A percentile compares a stretch with the other conserved stretches of the same genome.
Conservation (phyloP, 2,797 vertebrate species). For the Oceanodroma leucorhoa region DNA sequence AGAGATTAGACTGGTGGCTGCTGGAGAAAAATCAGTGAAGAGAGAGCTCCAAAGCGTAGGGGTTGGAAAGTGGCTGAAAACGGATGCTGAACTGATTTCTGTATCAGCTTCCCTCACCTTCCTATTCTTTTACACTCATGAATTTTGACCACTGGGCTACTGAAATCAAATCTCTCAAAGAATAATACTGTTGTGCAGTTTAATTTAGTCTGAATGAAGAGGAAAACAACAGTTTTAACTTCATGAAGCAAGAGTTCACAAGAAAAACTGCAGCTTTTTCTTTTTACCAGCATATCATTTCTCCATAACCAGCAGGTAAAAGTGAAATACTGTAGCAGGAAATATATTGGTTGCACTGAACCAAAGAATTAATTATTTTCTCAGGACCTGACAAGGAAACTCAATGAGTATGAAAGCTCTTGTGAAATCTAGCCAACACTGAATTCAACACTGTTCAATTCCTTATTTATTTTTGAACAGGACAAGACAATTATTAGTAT, state of each 20-base stretch:
- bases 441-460: neutral
- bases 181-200: neutral
- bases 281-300: neutral
- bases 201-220: neutral
- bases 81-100: neutral
- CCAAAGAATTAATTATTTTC: slow-evolving; percentile 52
- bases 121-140: neutral
- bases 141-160: neutral
- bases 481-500: slow-evolving; percentile 18
- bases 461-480: slow-evolving; percentile 5
- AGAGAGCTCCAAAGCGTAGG: neutral
- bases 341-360: slow-evolving; percentile 34
- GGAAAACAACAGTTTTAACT: neutral
- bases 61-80: neutral
- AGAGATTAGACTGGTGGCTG: neutral
- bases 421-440: slow-evolving; percentile 21
- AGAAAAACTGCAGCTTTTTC: neutral
- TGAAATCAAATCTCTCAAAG: neutral
- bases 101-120: neutral
- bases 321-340: slow-evolving; percentile 22
- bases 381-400: slow-evolving; percentile 44
- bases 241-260: neutral
- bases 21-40: neutral
- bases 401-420: slow-evolving; percentile 7
- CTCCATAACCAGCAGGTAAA: neutral